phyloP scores from a whole-genome alignment of 1,140 invertebrate genomes.

The Rhopalosiphum padi region DNA sequence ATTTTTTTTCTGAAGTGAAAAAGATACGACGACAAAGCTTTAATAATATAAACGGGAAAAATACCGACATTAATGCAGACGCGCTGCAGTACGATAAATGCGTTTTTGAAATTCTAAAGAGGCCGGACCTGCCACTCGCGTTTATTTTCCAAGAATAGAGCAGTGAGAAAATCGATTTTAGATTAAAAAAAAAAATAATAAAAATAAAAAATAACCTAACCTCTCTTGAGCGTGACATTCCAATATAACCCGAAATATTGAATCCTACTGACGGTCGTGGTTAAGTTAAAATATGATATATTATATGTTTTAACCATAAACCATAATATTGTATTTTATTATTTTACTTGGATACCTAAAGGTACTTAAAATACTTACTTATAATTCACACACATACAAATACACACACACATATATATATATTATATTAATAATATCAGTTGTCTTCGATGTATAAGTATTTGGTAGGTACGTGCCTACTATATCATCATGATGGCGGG shows the following conservation, averaged over 20 bases:
- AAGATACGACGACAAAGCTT: not conserved
- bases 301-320: too few relatives aligned
- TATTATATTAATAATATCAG: not conserved
- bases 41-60: not conserved
- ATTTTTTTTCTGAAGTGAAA: not conserved
- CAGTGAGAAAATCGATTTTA: not conserved
- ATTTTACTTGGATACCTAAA: too few relatives aligned
- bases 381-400: too few relatives aligned
- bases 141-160: not conserved
- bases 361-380: too few relatives aligned
- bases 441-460: not conserved
- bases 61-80: not conserved
- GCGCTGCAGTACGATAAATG: not conserved
- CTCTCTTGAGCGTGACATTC: not conserved
- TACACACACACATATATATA: too few relatives aligned
- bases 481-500: not conserved
- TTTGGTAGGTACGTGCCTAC: not conserved
- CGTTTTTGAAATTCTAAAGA: not conserved
- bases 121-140: not conserved
- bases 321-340: too few relatives aligned
- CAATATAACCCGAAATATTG: not conserved
- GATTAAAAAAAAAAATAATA: not conserved
- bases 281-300: too few relatives aligned
- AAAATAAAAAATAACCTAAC: not conserved
- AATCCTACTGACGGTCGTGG: not conserved